Base-by-base conservation (phyloP, 1,140 invertebrate genomes). In the Caenorhabditis briggsae region DNA sequence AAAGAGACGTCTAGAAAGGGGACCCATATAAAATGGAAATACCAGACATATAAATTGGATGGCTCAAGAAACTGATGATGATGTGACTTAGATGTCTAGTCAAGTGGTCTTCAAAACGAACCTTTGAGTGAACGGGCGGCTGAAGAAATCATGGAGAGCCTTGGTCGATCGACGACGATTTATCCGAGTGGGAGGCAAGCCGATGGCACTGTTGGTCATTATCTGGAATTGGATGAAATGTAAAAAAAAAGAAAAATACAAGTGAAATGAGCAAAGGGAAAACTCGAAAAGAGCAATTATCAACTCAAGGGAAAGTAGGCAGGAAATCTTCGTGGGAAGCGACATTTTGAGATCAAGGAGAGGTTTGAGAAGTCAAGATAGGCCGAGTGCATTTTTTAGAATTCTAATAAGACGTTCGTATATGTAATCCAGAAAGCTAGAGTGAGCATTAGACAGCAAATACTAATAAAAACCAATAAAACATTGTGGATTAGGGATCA, bases 261-360 rank as follows among this genome's bases (percentile, higher is more conserved):
- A 41, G 20, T 1, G 12, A 65, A 12, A 65, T 18, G n/a, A 41
- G 12, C 1, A 53, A 78, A 50, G 9, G 46, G 1, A 14, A 50
- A 23, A 41, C 20, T 65, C 25, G 56, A 78, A 43, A 25, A 78
- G 20, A 46, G 70, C 70, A 78, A 78, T 50, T 78, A 50, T 50
- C 43, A 78, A 78, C n/a, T 78, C n/a, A 50, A 78, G 46, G 16
- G 23, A 23, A 78, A 14, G 11, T 50, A 43, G 23, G 61, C 3
- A 46, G n/a, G 43, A 78, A 78, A 78, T 78, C 70, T 78, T 78
- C 70, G 70, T 78, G 70, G 46, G 70, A 78, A 78, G 43, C 46
- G 20, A n/a, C 65, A n/a, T 70, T 70, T 18, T n/a, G 43, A 11
- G 46, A 78, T 50, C 20, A 23, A 78, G 46, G 41, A 9, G 41